phyloP scores from a whole-genome alignment of 1,140 invertebrate genomes.

The Sitodiplosis mosellana region DNA sequence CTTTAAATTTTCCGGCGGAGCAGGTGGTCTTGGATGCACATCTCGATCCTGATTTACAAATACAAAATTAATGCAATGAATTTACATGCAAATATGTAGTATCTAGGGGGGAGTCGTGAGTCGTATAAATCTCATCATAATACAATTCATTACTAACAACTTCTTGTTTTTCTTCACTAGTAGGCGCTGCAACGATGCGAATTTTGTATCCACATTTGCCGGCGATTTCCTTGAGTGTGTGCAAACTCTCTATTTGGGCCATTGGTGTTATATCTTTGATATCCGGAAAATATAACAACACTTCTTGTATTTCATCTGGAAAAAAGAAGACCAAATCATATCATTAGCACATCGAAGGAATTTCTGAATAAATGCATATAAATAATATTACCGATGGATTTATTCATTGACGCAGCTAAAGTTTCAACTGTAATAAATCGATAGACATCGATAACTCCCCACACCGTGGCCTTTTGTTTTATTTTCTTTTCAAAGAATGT shows the following conservation, averaged over 20 bases:
- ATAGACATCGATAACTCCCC: slow-evolving; percentile 46
- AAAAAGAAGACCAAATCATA: too few relatives aligned
- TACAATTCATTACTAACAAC: slow-evolving; percentile 8
- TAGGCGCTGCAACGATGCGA: slow-evolving; percentile 31
- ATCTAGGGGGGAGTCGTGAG: background rate
- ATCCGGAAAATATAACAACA: slow-evolving; percentile 42
- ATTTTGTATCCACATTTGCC: slow-evolving; percentile 42
- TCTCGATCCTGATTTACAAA: slow-evolving; percentile 22
- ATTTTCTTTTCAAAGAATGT: background rate
- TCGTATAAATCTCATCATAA: background rate
- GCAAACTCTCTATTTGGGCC: slow-evolving; percentile 29
- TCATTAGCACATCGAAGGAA: background rate
- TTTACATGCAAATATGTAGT: too few relatives aligned
- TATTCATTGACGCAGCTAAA: slow-evolving; percentile 38
- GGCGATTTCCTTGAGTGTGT: slow-evolving; percentile 41
- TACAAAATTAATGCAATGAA: too few relatives aligned
- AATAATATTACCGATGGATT: slow-evolving; percentile 28
- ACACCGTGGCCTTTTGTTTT: slow-evolving; percentile 23
- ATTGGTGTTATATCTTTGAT: slow-evolving; percentile 26
- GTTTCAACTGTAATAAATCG: slow-evolving; percentile 56
- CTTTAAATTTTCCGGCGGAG: slow-evolving; percentile 38
- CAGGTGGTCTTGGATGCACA: slow-evolving; percentile 35
- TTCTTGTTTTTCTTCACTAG: slow-evolving; percentile 20
- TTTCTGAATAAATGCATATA: background rate
- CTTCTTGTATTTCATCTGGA: slow-evolving; percentile 47